Percentiles rank a stretch among this genome's conserved stretches.
Evolutionary conservation across 2,113 vertebrate species (phyloP).

Genomic region (Paramormyrops kingsleyae): DNA sequence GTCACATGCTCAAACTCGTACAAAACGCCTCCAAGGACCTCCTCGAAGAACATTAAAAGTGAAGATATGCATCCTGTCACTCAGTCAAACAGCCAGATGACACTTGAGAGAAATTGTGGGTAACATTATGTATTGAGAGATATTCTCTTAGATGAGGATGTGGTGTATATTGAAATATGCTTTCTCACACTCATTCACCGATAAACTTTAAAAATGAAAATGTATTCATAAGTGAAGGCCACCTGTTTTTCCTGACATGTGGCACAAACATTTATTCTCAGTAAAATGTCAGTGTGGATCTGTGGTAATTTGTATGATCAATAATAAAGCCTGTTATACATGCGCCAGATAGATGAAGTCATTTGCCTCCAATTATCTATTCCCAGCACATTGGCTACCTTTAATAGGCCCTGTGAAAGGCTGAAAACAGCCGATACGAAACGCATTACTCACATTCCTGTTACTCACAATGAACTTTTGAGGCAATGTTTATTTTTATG

Average conservation of each 20-base stretch:
- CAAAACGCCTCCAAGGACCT: not conserved
- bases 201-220: not conserved
- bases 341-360: slow-evolving; percentile 23
- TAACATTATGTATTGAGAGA: not conserved
- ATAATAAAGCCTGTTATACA: slow-evolving; percentile 15
- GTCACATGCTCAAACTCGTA: not conserved
- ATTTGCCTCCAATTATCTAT: slow-evolving; percentile 29
- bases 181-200: not conserved
- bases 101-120: not conserved
- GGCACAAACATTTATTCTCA: not conserved
- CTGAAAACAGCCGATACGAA: slow-evolving; percentile 16
- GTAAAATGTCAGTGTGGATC: not conserved
- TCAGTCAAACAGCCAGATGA: not conserved
- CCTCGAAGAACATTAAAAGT: not conserved
- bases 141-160: not conserved
- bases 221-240: not conserved
- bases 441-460: not conserved
- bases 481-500: slow-evolving; percentile 28
- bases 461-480: slow-evolving; percentile 21
- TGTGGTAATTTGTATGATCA: slow-evolving; percentile 12
- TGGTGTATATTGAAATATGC: not conserved
- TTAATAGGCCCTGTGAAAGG: not conserved
- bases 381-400: slow-evolving; percentile 6
- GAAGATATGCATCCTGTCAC: not conserved
- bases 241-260: not conserved